These are phyloP conservation scores for Agriopis leucophaearia DNA, from an alignment of 2,888 invertebrate genomes.

Conservation along the genomic window DNA sequence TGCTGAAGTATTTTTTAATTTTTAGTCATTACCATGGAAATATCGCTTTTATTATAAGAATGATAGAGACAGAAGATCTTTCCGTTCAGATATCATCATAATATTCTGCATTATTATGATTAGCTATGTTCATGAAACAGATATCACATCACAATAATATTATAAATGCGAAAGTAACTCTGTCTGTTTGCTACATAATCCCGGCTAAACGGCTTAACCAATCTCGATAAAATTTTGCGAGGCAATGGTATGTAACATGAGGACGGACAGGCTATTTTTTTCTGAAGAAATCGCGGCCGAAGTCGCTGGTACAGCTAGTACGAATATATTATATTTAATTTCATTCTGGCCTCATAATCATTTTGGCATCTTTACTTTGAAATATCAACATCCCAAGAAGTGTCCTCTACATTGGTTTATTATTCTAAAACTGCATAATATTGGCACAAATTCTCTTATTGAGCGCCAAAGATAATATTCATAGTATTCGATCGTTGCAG, in stretches of 20 bases:
- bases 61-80: neutral
- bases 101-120: neutral
- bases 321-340: constrained; percentile 4
- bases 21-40: no score
- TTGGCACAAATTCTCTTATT: constrained; percentile 6
- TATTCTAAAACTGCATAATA: constrained; percentile 13
- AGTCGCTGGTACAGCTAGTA: no score
- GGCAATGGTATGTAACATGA: no score
- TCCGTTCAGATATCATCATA: neutral
- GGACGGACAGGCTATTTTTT: no score
- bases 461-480: constrained; percentile 13
- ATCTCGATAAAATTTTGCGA: no score
- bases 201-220: no score
- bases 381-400: constrained; percentile 6
- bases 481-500: constrained; percentile 8
- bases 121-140: neutral
- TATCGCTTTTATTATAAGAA: no score
- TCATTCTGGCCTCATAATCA: neutral
- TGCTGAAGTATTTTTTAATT: no score
- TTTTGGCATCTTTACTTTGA: constrained; percentile 4
- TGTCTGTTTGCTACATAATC: no score
- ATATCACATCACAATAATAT: no score
- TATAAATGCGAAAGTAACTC: no score
- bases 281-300: no score
- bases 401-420: constrained; percentile 12